phyloP scores from a whole-genome alignment of 2,797 vertebrate species.

The Anas acuta region DNA sequence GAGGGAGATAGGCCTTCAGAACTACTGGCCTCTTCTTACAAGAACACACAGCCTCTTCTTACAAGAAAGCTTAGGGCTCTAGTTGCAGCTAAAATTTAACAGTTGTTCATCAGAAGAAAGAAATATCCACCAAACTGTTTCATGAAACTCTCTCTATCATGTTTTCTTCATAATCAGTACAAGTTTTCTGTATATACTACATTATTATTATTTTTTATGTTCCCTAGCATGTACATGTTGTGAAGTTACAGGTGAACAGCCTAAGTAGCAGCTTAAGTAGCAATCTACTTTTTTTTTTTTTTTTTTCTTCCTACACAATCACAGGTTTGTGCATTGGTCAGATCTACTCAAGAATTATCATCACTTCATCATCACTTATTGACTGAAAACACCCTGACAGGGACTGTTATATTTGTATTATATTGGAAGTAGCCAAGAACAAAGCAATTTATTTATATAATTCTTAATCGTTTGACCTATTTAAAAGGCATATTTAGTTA shows the following conservation, averaged over 20 bases:
- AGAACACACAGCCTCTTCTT: background rate
- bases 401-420: background rate
- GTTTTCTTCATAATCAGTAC: background rate
- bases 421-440: background rate
- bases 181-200: background rate
- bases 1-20: background rate
- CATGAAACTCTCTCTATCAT: background rate
- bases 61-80: background rate
- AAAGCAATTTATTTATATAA: background rate
- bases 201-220: background rate
- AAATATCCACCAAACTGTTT: background rate
- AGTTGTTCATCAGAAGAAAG: background rate
- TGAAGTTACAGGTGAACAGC: background rate
- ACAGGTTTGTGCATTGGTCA: background rate
- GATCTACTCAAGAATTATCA: background rate
- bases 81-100: background rate
- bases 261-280: too few relatives aligned
- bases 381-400: background rate
- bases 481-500: background rate
- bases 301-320: background rate
- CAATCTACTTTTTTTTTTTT: background rate
- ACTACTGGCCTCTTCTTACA: background rate
- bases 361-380: background rate
- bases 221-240: background rate
- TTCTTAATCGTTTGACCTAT: background rate